Percentiles rank a stretch among this genome's conserved stretches.
These are phyloP conservation scores for Rhinoptilus africanus DNA, from an alignment of 2,113 vertebrate genomes.

Conservation along the genomic window DNA sequence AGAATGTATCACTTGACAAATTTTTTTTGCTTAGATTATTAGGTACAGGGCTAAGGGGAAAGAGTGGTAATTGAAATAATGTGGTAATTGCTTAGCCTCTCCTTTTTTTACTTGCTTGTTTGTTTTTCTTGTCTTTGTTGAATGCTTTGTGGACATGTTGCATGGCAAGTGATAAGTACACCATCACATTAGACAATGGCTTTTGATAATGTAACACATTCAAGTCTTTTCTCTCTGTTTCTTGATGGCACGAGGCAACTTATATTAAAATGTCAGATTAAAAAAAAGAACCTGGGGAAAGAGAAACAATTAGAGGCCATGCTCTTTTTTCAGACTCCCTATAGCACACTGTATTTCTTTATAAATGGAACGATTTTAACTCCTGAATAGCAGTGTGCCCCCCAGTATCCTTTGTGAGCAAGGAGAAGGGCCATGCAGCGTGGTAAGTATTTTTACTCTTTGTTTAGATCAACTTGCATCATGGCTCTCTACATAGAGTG, in stretches of 20 bases:
- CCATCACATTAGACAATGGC: background rate
- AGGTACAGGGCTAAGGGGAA: background rate
- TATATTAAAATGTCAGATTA: background rate
- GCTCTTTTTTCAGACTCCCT: background rate
- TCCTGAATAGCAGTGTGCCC: background rate
- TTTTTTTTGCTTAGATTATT: background rate
- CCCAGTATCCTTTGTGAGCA: background rate
- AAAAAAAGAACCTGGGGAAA: background rate
- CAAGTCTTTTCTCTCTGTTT: background rate
- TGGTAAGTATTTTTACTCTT: background rate
- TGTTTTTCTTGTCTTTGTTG: background rate
- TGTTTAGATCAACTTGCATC: no score
- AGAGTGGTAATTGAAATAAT: background rate
- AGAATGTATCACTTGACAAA: background rate
- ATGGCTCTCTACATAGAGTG: no score
- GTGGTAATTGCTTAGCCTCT: background rate
- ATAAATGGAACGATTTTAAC: background rate
- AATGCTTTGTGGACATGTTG: background rate
- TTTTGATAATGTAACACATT: background rate
- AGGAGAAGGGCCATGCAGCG: background rate
- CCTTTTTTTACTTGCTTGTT: background rate
- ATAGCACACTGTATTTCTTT: background rate
- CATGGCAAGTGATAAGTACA: background rate
- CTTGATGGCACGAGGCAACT: background rate
- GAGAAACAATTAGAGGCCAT: background rate